These are phyloP conservation scores for Drosophila nebulosa DNA, from an alignment of 1,140 invertebrate genomes.

Conservation along the genomic window DNA sequence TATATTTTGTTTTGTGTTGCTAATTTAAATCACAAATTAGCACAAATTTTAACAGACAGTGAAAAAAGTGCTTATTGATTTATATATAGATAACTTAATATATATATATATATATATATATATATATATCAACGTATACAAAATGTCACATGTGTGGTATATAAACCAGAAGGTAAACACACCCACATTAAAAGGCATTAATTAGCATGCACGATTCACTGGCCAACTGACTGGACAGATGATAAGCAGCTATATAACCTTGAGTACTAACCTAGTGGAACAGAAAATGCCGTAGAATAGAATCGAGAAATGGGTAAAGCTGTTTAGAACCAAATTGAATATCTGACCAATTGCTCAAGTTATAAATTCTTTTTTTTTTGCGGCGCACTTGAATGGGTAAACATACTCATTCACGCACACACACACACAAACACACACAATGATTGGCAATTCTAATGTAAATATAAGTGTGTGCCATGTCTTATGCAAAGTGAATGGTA, in stretches of 20 bases:
- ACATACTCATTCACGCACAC: constrained; percentile 16
- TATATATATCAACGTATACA: too few relatives aligned
- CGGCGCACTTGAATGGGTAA: constrained; percentile 46
- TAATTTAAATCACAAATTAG: constrained; percentile 41
- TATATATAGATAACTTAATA: constrained; percentile 18
- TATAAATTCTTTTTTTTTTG: not conserved
- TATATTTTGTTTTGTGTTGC: constrained; percentile 1
- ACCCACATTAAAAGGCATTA: constrained; percentile 41
- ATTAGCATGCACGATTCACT: constrained; percentile 51
- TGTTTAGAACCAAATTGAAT: not conserved
- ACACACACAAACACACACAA: not conserved
- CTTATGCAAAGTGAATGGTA: constrained; percentile 30
- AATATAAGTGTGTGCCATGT: constrained; percentile 3
- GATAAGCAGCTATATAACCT: not conserved
- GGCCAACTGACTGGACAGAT: constrained; percentile 7
- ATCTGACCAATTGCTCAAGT: constrained; percentile 35
- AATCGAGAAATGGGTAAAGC: constrained; percentile 9
- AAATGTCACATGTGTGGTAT: too few relatives aligned
- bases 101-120: constrained; percentile 4
- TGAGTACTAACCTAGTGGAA: constrained; percentile 1
- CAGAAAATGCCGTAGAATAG: constrained; percentile 20
- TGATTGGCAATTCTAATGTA: constrained; percentile 14
- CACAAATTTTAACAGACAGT: constrained; percentile 26
- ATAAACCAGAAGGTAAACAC: constrained; percentile 30
- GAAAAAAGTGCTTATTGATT: constrained; percentile 27